phyloP scores from a whole-genome alignment of 1,140 invertebrate species.

The Batillaria attramentaria region DNA sequence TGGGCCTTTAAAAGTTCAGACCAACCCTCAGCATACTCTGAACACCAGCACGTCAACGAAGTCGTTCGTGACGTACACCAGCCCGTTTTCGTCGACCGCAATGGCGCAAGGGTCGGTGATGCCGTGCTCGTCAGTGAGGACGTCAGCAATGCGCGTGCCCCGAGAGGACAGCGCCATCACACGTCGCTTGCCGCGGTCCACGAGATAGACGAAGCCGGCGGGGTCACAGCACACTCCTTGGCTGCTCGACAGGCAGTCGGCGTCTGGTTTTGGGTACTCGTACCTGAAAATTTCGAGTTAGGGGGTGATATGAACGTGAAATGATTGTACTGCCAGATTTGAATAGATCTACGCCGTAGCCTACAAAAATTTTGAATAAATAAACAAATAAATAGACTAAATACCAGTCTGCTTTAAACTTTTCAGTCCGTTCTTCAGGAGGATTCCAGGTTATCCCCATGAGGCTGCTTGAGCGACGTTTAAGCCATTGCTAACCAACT shows the following conservation, averaged over 20 bases:
- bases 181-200: slow-evolving; percentile 12
- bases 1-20: no score
- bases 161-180: slow-evolving; percentile 12
- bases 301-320: no score
- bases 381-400: no score
- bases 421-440: no score
- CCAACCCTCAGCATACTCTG: slow-evolving; percentile 9
- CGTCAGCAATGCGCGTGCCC: slow-evolving; percentile 23
- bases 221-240: slow-evolving; percentile 26
- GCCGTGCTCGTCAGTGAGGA: slow-evolving; percentile 24
- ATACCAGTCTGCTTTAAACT: no score
- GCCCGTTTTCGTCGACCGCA: slow-evolving; percentile 14
- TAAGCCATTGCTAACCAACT: no score
- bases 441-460: no score
- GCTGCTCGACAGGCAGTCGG: not conserved
- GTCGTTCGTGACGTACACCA: slow-evolving; percentile 30
- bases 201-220: slow-evolving; percentile 15
- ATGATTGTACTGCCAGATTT: no score
- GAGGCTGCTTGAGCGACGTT: no score
- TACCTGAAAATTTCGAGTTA: slow-evolving; percentile 15
- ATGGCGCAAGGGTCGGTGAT: slow-evolving; percentile 27
- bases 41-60: slow-evolving; percentile 32
- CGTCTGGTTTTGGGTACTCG: slow-evolving; percentile 15
- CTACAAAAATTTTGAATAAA: no score
- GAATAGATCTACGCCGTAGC: no score